A percentile compares a stretch with the other conserved stretches of the same genome.
Evolutionary conservation across 2,888 invertebrate genomes (phyloP).

Genomic region (Sminthurinus aureus): DNA sequence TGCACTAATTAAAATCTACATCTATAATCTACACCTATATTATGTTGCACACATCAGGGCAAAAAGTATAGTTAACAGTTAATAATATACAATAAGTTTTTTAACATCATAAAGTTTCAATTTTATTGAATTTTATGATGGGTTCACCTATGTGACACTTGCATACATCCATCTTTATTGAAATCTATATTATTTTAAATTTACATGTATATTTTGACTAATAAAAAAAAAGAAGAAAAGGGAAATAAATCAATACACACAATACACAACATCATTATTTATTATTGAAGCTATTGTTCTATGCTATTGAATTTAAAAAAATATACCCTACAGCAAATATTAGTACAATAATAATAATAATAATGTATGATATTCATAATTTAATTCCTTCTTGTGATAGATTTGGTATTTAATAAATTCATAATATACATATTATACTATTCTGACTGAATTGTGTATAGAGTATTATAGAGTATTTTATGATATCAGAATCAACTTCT

Average conservation of each 20-base stretch:
- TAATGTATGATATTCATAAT: too few species aligned
- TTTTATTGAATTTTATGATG: too few species aligned
- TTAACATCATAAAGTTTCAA: too few species aligned
- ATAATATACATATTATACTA: too few species aligned
- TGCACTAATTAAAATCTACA: background rate
- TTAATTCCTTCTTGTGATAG: too few species aligned
- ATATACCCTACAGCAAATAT: too few species aligned
- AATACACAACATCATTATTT: slow-evolving; percentile 25
- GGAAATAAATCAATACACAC: slow-evolving; percentile 26
- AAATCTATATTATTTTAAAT: too few species aligned
- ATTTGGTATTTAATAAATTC: too few species aligned
- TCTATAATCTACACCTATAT: background rate
- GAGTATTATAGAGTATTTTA: too few species aligned
- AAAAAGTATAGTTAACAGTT: background rate
- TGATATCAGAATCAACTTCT: too few species aligned
- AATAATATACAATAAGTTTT: background rate
- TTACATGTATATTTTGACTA: background rate
- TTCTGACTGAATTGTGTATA: too few species aligned
- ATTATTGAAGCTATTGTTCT: slow-evolving; percentile 27
- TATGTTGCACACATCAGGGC: background rate
- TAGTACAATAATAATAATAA: too few species aligned
- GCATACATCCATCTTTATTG: background rate
- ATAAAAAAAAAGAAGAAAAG: background rate
- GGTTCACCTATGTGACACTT: background rate
- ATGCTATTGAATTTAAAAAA: background rate